phyloP scores from a whole-genome alignment of 35 echinoderm and acorn worm species.

The Nesometra sesokonis region DNA sequence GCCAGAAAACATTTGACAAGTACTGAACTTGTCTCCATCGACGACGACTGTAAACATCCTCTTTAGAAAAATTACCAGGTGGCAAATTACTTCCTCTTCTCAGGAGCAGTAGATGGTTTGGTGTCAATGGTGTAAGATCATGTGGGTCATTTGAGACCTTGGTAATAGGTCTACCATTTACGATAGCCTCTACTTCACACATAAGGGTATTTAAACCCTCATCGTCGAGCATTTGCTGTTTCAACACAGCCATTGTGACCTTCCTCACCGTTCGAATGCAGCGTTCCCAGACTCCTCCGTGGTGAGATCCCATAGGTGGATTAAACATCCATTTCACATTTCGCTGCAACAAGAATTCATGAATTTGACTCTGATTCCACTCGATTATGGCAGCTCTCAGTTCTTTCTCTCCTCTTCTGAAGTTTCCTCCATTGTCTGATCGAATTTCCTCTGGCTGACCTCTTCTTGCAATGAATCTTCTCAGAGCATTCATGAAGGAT shows the following conservation, averaged over 20 bases:
- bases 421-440: slow-evolving; percentile 14
- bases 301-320: slow-evolving; percentile 37
- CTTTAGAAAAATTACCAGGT: neutral
- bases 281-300: slow-evolving; percentile 42
- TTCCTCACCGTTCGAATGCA: slow-evolving; percentile 26
- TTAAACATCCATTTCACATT: slow-evolving; percentile 19
- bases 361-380: slow-evolving; percentile 30
- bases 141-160: slow-evolving; percentile 18
- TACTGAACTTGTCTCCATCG: slow-evolving; percentile 23
- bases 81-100: neutral
- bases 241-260: slow-evolving; percentile 8
- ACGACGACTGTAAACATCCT: neutral
- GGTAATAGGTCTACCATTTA: slow-evolving; percentile 23
- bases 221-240: slow-evolving; percentile 18
- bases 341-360: neutral
- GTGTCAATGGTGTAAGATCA: slow-evolving; percentile 17
- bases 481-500: slow-evolving; percentile 21
- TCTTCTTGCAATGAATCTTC: slow-evolving; percentile 9
- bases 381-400: neutral
- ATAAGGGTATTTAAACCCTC: slow-evolving; percentile 25
- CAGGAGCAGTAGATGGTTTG: slow-evolving; percentile 8
- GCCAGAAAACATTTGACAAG: slow-evolving; percentile 14
- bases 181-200: slow-evolving; percentile 9
- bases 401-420: neutral
- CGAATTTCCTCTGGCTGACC: slow-evolving; percentile 10